These are phyloP conservation scores for Embidobia sp. DNA, from an alignment of 2,888 invertebrate species.

Conservation along the genomic window DNA sequence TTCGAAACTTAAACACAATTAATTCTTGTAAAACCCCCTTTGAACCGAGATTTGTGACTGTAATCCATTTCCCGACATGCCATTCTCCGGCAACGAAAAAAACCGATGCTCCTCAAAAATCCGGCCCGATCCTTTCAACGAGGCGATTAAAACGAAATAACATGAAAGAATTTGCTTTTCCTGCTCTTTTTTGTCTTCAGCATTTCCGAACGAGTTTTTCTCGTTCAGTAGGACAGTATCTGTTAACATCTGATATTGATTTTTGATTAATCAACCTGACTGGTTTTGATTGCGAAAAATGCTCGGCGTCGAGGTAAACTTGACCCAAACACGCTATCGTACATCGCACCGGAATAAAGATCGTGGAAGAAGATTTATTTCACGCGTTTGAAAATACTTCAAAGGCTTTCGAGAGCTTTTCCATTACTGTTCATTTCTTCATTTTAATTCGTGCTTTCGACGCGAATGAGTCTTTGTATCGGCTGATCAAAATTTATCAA, in stretches of 20 bases:
- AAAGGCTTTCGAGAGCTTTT: conserved; percentile 37
- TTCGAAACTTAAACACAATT: conserved; percentile 16
- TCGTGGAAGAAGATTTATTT: conserved; percentile 47
- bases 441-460: not conserved
- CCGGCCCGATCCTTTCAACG: conserved; percentile 1
- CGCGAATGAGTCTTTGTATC: too few species aligned
- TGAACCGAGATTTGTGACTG: conserved; percentile 29
- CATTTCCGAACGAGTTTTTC: not conserved
- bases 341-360: conserved; percentile 25
- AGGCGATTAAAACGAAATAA: conserved; percentile 7
- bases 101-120: conserved; percentile 17
- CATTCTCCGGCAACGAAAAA: conserved; percentile 1
- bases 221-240: not conserved
- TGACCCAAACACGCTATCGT: conserved; percentile 43
- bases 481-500: conserved; percentile 2
- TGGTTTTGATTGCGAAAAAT: conserved; percentile 9
- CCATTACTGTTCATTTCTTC: conserved; percentile 20
- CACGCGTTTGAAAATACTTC: conserved; percentile 38
- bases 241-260: conserved; percentile 1
- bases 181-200: not conserved
- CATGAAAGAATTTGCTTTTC: conserved; percentile 7
- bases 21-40: conserved; percentile 49
- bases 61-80: conserved; percentile 18
- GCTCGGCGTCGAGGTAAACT: conserved; percentile 36
- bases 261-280: conserved; percentile 5